Percentiles rank a stretch among this genome's conserved stretches.
These are phyloP conservation scores for Propithecus coquereli DNA, from an alignment of 2,113 vertebrate genomes.

Conservation along the genomic window DNA sequence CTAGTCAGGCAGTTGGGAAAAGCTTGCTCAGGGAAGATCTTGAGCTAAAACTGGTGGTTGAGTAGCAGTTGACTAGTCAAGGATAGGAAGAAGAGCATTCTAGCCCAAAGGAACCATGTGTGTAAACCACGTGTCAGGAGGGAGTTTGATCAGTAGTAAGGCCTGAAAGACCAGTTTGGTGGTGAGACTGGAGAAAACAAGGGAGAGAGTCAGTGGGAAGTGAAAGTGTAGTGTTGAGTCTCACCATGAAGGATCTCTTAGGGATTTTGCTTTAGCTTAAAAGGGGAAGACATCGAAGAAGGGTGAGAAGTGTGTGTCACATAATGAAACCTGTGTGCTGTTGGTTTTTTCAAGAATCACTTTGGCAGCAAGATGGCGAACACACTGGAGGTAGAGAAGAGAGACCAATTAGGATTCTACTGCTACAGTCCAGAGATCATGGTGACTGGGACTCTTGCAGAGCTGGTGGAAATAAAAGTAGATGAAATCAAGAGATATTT, in stretches of 20 bases:
- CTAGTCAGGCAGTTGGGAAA: neutral
- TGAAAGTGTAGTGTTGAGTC: neutral
- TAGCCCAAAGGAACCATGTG: neutral
- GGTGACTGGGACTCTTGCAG: neutral
- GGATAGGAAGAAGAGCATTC: neutral
- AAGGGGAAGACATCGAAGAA: neutral
- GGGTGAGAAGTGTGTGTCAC: neutral
- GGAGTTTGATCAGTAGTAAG: neutral
- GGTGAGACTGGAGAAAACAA: neutral
- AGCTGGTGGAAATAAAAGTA: neutral
- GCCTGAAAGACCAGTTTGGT: neutral
- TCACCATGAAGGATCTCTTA: neutral
- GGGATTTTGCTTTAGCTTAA: neutral
- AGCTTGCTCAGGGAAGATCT: neutral
- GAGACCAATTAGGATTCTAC: neutral
- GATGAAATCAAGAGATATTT: neutral
- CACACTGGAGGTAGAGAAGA: neutral
- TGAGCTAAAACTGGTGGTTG: neutral
- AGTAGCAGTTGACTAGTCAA: neutral
- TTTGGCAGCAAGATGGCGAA: neutral
- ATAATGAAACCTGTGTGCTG: neutral
- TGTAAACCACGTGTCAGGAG: neutral
- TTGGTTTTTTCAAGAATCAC: neutral
- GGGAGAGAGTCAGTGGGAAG: neutral
- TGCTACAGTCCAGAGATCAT: neutral